phyloP scores from a whole-genome alignment of 2,888 invertebrate species.

The Agrochola lota region DNA sequence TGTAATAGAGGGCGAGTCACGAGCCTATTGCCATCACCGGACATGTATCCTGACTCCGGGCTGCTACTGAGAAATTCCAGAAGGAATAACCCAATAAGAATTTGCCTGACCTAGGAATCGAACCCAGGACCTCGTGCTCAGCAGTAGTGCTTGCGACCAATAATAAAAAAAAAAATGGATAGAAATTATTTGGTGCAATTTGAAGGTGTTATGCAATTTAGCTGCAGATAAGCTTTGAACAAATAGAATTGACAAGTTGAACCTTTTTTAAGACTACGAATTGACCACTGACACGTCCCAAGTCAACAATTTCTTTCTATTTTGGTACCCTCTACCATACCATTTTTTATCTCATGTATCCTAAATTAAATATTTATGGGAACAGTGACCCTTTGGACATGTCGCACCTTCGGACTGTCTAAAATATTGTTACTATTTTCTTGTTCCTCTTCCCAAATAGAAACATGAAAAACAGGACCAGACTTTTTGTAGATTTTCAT shows the following conservation, averaged over 20 bases:
- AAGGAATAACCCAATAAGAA: no score
- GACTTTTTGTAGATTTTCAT: background rate
- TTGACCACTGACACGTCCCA: background rate
- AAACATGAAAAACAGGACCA: background rate
- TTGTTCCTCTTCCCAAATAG: background rate
- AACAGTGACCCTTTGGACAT: background rate
- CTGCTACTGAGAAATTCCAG: no score
- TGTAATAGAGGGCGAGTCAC: no score
- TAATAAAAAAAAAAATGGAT: no score
- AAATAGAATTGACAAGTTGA: background rate
- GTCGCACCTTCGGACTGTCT: background rate
- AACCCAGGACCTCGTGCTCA: no score
- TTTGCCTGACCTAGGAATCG: no score
- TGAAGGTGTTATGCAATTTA: background rate
- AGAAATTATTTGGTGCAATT: no score
- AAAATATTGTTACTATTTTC: constrained; percentile 3
- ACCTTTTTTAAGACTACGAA: no score
- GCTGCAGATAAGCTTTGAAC: background rate
- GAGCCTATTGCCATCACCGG: no score
- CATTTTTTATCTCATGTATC: background rate
- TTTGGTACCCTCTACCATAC: no score
- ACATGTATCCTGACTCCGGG: no score
- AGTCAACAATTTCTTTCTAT: background rate
- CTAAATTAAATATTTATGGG: constrained; percentile 33
- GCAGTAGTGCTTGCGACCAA: no score